These are phyloP conservation scores for Podiceps cristatus DNA, from an alignment of 2,113 vertebrate genomes.

Conservation along the genomic window DNA sequence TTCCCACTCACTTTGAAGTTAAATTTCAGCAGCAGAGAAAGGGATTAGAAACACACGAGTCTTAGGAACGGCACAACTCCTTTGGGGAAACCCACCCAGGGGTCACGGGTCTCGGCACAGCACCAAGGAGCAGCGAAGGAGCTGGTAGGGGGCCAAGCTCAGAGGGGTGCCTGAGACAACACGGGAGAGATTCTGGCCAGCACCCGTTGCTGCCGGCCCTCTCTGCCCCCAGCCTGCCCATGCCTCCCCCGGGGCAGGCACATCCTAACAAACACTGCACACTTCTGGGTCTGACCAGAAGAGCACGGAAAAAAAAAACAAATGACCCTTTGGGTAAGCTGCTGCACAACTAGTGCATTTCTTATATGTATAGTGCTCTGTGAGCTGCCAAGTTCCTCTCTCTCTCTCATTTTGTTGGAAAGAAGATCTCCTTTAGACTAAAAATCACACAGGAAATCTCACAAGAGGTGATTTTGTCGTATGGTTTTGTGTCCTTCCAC, in stretches of 20 bases:
- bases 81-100: not conserved
- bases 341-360: not conserved
- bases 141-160: not conserved
- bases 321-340: not conserved
- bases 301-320: not conserved
- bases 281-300: not conserved
- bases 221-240: not conserved
- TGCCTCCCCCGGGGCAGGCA: not conserved
- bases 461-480: not conserved
- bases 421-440: not conserved
- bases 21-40: not conserved
- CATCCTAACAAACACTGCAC: not conserved
- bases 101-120: accelerated
- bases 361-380: not conserved
- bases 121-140: not conserved
- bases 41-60: not conserved
- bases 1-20: not conserved
- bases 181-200: accelerated
- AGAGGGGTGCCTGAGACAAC: not conserved
- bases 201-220: not conserved
- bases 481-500: not conserved
- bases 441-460: not conserved
- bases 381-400: not conserved
- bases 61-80: accelerated
- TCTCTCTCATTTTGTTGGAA: not conserved